These are phyloP conservation scores for Thermophis baileyi DNA, from an alignment of 2,113 vertebrate species.

Conservation along the genomic window DNA sequence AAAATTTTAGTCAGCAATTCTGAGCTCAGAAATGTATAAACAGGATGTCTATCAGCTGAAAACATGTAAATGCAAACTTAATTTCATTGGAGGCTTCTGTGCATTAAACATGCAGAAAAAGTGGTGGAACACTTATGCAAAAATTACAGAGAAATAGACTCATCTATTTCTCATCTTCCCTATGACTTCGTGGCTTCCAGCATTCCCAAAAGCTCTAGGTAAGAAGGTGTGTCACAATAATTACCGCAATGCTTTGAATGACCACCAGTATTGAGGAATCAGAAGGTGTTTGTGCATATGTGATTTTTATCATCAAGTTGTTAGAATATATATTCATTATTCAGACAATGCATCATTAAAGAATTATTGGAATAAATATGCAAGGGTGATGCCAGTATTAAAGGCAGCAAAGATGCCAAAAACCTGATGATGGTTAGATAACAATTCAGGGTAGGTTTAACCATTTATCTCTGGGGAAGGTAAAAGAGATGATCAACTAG, in stretches of 20 bases:
- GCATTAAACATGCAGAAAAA: background rate
- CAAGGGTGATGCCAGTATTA: background rate
- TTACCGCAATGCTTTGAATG: background rate
- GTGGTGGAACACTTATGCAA: background rate
- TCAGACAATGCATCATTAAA: background rate
- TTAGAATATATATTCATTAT: background rate
- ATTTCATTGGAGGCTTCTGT: background rate
- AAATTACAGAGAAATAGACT: background rate
- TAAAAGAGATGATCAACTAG: background rate
- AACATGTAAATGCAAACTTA: background rate
- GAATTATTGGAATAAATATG: background rate
- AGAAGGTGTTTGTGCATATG: background rate
- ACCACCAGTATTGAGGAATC: background rate
- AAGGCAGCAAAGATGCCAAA: background rate
- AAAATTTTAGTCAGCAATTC: background rate
- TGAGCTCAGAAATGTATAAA: background rate
- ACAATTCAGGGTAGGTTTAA: background rate
- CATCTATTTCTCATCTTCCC: no score
- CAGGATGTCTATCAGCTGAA: background rate
- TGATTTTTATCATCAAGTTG: background rate
- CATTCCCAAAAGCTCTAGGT: background rate
- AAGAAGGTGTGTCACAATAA: background rate
- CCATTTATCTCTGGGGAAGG: background rate
- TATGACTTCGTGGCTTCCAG: background rate
- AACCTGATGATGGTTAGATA: background rate